These are phyloP conservation scores for Eriocheir sinensis DNA, from an alignment of 1,140 invertebrate genomes.

Conservation along the genomic window DNA sequence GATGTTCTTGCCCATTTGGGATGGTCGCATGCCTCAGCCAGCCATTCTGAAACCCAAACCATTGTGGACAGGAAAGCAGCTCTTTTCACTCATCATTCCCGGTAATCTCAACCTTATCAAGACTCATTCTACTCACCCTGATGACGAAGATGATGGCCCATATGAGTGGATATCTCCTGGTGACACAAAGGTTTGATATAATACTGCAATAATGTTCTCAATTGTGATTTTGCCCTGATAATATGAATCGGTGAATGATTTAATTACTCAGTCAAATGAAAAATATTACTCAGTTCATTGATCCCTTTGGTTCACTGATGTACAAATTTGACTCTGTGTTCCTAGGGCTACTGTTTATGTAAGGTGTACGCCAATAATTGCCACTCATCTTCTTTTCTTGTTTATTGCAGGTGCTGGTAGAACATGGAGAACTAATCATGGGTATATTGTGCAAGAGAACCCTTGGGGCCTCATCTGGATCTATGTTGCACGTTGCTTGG, in stretches of 20 bases:
- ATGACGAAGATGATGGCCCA: constrained; percentile 98
- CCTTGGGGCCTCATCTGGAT: constrained; percentile 97
- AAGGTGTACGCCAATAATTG: constrained; percentile 85
- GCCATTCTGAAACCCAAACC: constrained; percentile 99
- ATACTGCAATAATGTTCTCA: constrained; percentile 89
- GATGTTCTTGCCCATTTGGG: constrained; percentile 99
- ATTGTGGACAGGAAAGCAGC: constrained; percentile 98
- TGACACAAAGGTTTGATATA: constrained; percentile 92
- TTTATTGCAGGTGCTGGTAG: constrained; percentile 90
- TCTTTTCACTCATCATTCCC: constrained; percentile 99
- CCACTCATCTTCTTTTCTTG: constrained; percentile 98
- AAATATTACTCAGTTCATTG: too few relatives aligned
- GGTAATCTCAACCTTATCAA: constrained; percentile 99
- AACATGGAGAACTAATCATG: constrained; percentile 98
- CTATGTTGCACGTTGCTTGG: constrained; percentile 98
- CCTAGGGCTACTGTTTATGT: too few relatives aligned
- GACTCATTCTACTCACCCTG: constrained; percentile 99
- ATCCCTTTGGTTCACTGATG: too few relatives aligned
- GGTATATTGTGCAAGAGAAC: constrained; percentile 99
- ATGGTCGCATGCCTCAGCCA: constrained; percentile 99
- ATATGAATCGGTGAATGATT: too few relatives aligned
- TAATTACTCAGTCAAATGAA: too few relatives aligned
- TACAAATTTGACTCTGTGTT: too few relatives aligned
- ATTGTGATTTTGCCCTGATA: constrained; percentile 99
- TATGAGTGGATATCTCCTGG: constrained; percentile 99